These are phyloP conservation scores for Mormyrus iriodes DNA, from an alignment of 2,113 vertebrate genomes.

Conservation along the genomic window DNA sequence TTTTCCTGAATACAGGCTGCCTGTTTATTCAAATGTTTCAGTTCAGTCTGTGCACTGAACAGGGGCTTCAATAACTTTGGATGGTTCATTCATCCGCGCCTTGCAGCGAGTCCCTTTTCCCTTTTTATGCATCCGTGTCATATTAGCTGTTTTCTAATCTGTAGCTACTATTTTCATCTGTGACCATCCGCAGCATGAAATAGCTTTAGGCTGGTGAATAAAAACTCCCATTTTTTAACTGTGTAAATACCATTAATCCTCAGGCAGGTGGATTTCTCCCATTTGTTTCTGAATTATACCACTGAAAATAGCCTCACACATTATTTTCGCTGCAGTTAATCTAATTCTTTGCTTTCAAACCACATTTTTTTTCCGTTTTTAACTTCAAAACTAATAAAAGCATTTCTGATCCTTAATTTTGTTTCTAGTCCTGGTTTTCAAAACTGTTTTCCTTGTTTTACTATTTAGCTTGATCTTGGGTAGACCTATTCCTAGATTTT, in stretches of 20 bases:
- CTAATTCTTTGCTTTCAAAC: neutral
- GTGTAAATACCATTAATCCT: neutral
- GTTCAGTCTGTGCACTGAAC: neutral
- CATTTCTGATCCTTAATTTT: conserved; percentile 1
- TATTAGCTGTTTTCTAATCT: neutral
- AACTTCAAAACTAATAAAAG: neutral
- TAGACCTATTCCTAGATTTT: neutral
- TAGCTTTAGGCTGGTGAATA: neutral
- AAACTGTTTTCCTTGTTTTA: neutral
- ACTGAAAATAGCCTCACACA: neutral
- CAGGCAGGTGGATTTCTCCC: neutral
- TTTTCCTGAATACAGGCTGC: neutral
- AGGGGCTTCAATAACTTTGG: neutral
- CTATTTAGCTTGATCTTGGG: neutral
- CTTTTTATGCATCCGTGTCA: neutral
- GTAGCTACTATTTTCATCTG: neutral
- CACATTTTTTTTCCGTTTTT: neutral
- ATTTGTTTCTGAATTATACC: neutral
- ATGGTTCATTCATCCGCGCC: neutral
- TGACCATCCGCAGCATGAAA: neutral
- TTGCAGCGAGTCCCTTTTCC: neutral
- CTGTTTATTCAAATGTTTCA: neutral
- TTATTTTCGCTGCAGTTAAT: neutral
- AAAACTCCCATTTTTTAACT: neutral
- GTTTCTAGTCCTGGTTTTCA: neutral